Base-by-base conservation (phyloP, 2,888 invertebrate genomes). In the Ophioninae sp. region DNA sequence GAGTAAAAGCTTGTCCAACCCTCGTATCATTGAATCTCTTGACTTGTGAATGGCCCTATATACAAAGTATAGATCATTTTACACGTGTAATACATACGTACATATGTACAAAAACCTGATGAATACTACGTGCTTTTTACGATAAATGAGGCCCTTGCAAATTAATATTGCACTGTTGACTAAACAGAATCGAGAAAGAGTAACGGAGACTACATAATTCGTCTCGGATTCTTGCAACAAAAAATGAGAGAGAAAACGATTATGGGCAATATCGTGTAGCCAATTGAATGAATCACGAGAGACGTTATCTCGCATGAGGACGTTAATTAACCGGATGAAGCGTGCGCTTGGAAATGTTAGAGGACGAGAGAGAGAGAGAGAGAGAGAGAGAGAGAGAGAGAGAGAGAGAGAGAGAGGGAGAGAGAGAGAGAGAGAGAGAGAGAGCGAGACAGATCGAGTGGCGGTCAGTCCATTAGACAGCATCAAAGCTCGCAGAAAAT, bases 401-500 rank as follows among this genome's bases (percentile, higher is more conserved):
- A 3, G 30, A 3, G 30, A 3, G 30, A 3, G 30, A 3, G 30
- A 3, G 30, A 3, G 30, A 3, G 30, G 30, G 30, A 3, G 30
- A 3, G 30, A 3, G 30, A 3, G 30, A 3, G 50, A 2, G 50
- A 13, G 50, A 13, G 50, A 2, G 50, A 13, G 50, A 44, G 44
- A 13, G 13, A 44, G 44, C 8, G 1, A 50, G 50, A 50, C 5
- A 41, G 41, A 67, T 72, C 57, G 44, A 67, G 64, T 59, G 77
- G 59, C 56, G 68, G 13, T 70, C 59, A 50, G 65, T 44, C 73
- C 10, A 10, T 50, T 64, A 50, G 17, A 37, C 17, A 13, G 62
- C 62, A 68, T 77, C 67, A 50, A 44, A 57, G 59, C 77, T 81
- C 73, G 77, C 77, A 30, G 30, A 30, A 30, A 30, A 30, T 78